phyloP scores from a whole-genome alignment of 1,140 invertebrate species.

The Luehdorfia chinensis region DNA sequence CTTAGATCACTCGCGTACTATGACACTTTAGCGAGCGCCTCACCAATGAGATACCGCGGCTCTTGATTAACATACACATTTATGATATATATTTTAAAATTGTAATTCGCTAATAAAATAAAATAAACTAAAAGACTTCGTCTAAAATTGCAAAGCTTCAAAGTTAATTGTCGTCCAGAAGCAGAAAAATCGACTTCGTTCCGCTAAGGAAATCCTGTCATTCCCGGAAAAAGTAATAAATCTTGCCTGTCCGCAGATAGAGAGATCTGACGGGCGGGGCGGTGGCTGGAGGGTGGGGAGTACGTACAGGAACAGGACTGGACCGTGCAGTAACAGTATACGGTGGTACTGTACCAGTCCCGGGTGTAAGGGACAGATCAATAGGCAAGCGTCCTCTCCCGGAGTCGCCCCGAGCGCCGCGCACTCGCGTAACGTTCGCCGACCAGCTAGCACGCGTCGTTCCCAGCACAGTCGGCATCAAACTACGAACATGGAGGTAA shows the following conservation, averaged over 20 bases:
- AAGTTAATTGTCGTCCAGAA: not conserved
- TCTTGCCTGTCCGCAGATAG: conserved; percentile 52
- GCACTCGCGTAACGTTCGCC: conserved; percentile 29
- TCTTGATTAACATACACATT: no score
- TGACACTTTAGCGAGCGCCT: no score
- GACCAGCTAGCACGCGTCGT: conserved; percentile 17
- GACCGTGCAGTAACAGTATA: conserved; percentile 2
- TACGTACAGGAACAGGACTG: conserved; percentile 33
- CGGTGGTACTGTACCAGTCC: conserved; percentile 19
- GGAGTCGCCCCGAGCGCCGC: conserved; percentile 26
- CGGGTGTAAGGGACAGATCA: conserved; percentile 52
- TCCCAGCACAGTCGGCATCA: not conserved
- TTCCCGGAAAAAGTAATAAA: conserved; percentile 63
- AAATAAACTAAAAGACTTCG: no score
- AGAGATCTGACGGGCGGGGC: conserved; percentile 33
- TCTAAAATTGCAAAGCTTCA: not conserved
- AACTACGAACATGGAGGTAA: conserved; percentile 42
- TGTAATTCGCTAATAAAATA: no score
- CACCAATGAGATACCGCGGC: no score
- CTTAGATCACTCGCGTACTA: no score
- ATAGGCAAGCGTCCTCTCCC: conserved; percentile 53
- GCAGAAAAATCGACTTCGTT: conserved; percentile 10
- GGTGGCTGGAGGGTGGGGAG: conserved; percentile 31
- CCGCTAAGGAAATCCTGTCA: conserved; percentile 46
- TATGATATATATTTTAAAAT: no score